phyloP scores from a whole-genome alignment of 1,140 invertebrate species.

The Drosophila insularis region DNA sequence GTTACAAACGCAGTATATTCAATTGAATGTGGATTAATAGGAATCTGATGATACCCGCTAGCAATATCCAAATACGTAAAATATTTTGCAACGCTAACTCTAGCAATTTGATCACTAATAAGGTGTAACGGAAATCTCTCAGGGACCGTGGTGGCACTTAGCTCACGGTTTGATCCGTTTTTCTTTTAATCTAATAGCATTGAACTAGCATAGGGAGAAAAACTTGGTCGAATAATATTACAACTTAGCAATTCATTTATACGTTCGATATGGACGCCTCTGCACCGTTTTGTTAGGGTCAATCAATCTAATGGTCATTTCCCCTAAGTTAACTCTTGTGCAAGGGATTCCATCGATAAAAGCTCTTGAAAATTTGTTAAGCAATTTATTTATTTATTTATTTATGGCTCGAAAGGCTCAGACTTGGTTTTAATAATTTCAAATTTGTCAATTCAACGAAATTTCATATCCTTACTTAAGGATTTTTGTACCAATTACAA shows the following conservation, averaged over 20 bases:
- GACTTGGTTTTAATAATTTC: not conserved
- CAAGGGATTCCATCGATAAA: constrained; percentile 32
- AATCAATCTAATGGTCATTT: constrained; percentile 20
- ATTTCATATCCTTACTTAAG: constrained; percentile 24
- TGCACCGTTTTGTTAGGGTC: not conserved
- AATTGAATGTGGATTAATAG: too few relatives aligned
- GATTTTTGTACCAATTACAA: constrained; percentile 26
- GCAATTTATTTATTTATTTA: too few relatives aligned
- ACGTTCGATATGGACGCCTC: not conserved
- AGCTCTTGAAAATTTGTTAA: constrained; percentile 17
- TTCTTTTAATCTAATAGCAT: too few relatives aligned
- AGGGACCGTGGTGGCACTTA: too few relatives aligned
- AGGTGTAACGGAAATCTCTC: too few relatives aligned
- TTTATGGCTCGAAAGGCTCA: too few relatives aligned
- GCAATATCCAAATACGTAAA: too few relatives aligned
- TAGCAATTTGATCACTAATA: too few relatives aligned
- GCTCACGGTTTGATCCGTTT: too few relatives aligned
- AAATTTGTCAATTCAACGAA: constrained; percentile 23
- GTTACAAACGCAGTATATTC: too few relatives aligned
- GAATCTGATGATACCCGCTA: too few relatives aligned
- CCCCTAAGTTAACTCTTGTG: constrained; percentile 20
- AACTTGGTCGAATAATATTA: not conserved
- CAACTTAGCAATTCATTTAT: not conserved
- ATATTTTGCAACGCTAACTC: too few relatives aligned
- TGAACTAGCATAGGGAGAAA: not conserved